phyloP scores from a whole-genome alignment of 2,888 invertebrate genomes.

The Lumbricus terrestris region DNA sequence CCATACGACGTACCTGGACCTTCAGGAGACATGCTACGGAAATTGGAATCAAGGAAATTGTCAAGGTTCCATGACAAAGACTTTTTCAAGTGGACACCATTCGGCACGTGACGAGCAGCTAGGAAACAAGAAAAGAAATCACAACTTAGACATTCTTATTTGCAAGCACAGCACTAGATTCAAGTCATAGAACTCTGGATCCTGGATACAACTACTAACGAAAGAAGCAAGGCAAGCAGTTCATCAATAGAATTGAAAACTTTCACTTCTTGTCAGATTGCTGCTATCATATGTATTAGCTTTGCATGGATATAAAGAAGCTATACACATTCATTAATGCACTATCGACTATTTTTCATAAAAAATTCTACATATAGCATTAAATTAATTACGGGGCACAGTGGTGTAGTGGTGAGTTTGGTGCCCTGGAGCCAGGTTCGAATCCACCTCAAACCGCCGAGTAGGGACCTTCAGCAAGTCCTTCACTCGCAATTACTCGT shows the following conservation, averaged over 20 bases:
- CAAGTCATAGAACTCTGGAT: not conserved
- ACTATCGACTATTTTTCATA: not conserved
- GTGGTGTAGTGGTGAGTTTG: no score
- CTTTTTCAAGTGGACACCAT: slow-evolving; percentile 15
- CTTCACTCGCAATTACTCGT: no score
- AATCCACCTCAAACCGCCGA: no score
- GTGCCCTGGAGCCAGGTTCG: no score
- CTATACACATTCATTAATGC: not conserved
- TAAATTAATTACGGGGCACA: no score
- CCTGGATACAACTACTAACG: not conserved
- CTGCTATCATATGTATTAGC: not conserved
- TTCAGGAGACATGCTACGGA: not conserved
- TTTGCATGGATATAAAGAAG: not conserved
- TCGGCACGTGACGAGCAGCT: not conserved
- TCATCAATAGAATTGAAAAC: not conserved
- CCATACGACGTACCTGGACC: not conserved
- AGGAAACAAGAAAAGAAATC: not conserved
- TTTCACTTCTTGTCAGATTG: not conserved
- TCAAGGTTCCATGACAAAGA: slow-evolving; percentile 7
- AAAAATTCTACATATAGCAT: not conserved
- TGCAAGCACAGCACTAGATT: not conserved
- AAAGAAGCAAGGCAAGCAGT: not conserved
- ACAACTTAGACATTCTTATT: not conserved
- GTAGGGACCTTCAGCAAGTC: no score
- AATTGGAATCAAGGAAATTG: not conserved